Percentiles rank a stretch among this genome's conserved stretches.
Conservation (phyloP, 2,113 vertebrate genomes). For the Microtus ochrogaster region DNA sequence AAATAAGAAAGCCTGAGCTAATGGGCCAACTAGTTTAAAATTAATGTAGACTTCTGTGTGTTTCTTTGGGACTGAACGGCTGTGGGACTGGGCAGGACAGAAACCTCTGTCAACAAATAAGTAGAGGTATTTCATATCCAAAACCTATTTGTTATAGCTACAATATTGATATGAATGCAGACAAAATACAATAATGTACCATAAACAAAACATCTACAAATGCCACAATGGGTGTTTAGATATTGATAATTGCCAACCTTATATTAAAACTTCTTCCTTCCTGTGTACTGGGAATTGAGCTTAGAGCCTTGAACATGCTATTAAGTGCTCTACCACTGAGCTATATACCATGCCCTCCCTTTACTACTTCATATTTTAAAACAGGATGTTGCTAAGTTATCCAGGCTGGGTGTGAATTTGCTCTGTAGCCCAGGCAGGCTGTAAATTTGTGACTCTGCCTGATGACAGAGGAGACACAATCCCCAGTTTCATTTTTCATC, state of each 20-base stretch:
- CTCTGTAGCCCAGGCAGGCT: background rate
- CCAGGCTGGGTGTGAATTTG: background rate
- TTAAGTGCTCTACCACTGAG: background rate
- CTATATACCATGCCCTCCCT: background rate
- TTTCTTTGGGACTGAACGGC: too few relatives aligned
- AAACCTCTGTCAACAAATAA: background rate
- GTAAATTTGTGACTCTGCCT: background rate
- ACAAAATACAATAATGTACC: background rate
- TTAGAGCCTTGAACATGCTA: background rate
- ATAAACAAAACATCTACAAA: background rate
- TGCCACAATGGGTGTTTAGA: slow-evolving; percentile 1
- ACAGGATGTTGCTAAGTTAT: too few relatives aligned
- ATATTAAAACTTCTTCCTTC: background rate
- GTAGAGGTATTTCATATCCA: background rate
- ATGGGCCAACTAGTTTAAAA: too few relatives aligned
- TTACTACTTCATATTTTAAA: background rate
- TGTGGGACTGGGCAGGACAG: too few relatives aligned
- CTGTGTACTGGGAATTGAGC: background rate
- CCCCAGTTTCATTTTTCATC: background rate
- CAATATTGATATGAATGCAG: slow-evolving; percentile 1
- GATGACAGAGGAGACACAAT: background rate
- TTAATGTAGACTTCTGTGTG: too few relatives aligned
- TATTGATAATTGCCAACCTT: background rate
- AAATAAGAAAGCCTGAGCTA: too few relatives aligned
- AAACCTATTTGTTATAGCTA: background rate